phyloP scores from a whole-genome alignment of 2,797 vertebrate genomes.

The Apogon hyalosoma region DNA sequence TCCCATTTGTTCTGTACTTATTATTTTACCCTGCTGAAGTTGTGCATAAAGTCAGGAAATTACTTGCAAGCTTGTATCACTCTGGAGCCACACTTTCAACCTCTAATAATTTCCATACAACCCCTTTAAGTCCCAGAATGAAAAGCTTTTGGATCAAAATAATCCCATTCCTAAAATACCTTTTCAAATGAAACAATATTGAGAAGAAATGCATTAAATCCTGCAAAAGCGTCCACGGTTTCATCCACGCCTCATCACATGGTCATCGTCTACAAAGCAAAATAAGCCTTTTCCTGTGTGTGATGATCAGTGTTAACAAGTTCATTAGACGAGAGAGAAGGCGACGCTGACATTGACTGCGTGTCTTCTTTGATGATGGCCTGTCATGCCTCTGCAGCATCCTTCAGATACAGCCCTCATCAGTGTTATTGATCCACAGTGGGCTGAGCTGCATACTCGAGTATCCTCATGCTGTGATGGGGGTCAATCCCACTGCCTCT shows the following conservation, averaged over 20 bases:
- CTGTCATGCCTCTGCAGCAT: conserved; percentile 8
- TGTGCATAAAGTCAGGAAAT: too few species aligned
- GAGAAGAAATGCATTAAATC: conserved; percentile 28
- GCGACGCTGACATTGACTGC: background rate
- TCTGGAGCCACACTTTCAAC: background rate
- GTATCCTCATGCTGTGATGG: background rate
- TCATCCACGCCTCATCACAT: conserved; percentile 2
- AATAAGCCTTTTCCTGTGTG: background rate
- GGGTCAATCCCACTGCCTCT: conserved; percentile 4
- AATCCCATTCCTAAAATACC: conserved; percentile 27
- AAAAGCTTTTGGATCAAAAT: conserved; percentile 8
- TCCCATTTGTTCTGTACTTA: too few species aligned
- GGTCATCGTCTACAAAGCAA: conserved; percentile 2
- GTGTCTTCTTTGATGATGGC: background rate
- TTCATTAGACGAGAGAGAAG: background rate
- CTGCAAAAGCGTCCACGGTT: background rate
- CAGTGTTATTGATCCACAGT: conserved; percentile 22
- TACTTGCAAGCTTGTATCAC: too few species aligned
- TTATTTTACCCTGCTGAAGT: too few species aligned
- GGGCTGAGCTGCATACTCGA: background rate
- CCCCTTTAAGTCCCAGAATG: conserved; percentile 3
- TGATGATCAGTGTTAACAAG: conserved; percentile 4
- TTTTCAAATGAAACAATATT: conserved; percentile 27
- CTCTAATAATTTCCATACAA: conserved; percentile 6
- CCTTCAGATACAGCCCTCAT: conserved; percentile 13